A percentile compares a stretch with the other conserved stretches of the same genome.
phyloP scores from a whole-genome alignment of 2,888 invertebrate species.

The Mesorhabditis belari region DNA sequence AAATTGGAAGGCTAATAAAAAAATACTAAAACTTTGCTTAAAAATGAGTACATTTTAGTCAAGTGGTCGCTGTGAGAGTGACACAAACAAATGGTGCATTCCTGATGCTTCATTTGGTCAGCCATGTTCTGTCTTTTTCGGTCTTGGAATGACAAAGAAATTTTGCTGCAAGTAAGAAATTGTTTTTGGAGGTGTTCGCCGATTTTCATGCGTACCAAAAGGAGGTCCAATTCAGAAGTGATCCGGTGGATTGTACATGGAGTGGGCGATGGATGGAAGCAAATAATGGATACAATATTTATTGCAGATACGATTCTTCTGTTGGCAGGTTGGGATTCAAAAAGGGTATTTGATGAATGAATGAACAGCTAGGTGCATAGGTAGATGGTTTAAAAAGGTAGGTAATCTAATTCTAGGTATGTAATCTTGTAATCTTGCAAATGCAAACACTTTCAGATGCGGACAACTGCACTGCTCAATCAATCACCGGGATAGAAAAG shows the following conservation, averaged over 20 bases:
- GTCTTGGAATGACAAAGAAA: constrained; percentile 26
- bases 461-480: constrained; percentile 31
- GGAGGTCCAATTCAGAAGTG: constrained; percentile 14
- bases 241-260: constrained; percentile 28
- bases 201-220: neutral
- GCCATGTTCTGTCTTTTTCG: constrained; percentile 23
- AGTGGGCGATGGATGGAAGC: constrained; percentile 31
- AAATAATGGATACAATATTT: constrained; percentile 28
- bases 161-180: constrained; percentile 29
- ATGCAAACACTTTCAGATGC: constrained; percentile 9
- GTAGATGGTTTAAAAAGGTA: no score
- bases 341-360: neutral
- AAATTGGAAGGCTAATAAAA: neutral
- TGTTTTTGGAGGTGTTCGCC: neutral
- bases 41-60: neutral
- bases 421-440: no score
- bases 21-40: neutral
- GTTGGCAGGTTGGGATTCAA: constrained; percentile 6
- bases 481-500: constrained; percentile 22
- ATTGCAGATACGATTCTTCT: constrained; percentile 20
- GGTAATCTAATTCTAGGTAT: no score
- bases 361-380: no score
- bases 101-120: constrained; percentile 31
- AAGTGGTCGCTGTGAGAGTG: constrained; percentile 17
- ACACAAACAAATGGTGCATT: constrained; percentile 12